Conservation (phyloP, 1,140 invertebrate genomes). For the Antheraea mylitta region DNA sequence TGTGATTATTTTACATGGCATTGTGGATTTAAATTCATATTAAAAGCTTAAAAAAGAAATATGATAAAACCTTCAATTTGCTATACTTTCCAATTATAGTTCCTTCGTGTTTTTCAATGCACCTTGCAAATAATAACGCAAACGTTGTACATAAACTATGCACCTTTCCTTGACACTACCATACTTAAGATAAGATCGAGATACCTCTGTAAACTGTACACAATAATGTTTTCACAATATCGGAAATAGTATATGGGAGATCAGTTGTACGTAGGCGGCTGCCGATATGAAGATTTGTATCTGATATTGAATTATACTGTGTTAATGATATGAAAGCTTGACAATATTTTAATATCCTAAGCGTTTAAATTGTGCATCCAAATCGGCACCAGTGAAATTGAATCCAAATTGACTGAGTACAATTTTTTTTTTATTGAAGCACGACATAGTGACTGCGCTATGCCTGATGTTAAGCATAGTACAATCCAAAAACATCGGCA, state of each 20-base stretch:
- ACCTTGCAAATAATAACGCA: neutral
- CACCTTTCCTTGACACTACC: neutral
- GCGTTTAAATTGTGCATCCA: too few species aligned
- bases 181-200: neutral
- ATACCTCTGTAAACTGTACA: neutral
- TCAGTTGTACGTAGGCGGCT: neutral
- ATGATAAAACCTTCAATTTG: too few species aligned
- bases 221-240: slow-evolving; percentile 3
- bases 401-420: too few species aligned
- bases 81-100: too few species aligned
- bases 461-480: too few species aligned
- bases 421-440: too few species aligned
- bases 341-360: neutral
- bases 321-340: neutral
- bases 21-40: too few species aligned
- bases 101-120: neutral
- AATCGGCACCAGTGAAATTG: too few species aligned
- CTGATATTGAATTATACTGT: neutral
- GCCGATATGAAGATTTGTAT: neutral
- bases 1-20: too few species aligned
- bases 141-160: neutral
- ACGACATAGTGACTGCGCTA: too few species aligned
- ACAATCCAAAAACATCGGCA: too few species aligned
- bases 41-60: too few species aligned
- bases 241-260: neutral